Conservation (phyloP, 2,888 invertebrate species). For the Sinohyriopsis cumingii region DNA sequence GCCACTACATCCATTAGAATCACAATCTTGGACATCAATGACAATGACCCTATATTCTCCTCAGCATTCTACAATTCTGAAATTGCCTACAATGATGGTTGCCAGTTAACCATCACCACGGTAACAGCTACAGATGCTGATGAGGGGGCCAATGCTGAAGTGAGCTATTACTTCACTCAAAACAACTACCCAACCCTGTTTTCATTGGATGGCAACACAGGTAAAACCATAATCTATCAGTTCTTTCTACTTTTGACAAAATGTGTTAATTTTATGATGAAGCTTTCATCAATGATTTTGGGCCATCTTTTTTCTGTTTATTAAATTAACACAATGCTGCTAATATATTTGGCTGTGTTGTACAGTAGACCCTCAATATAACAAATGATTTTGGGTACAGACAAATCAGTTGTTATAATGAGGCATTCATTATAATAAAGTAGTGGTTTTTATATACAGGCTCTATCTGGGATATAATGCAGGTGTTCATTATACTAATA, state of each 20-base stretch:
- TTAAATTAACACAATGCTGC: too few relatives aligned
- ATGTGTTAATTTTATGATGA: too few relatives aligned
- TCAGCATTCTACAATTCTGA: conserved; percentile 55
- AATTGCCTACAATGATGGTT: conserved; percentile 51
- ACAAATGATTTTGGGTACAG: too few relatives aligned
- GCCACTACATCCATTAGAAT: conserved; percentile 81
- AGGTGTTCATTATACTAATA: too few relatives aligned
- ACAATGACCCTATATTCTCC: conserved; percentile 53
- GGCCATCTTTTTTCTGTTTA: too few relatives aligned
- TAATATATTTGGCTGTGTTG: too few relatives aligned
- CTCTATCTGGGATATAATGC: too few relatives aligned
- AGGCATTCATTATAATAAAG: too few relatives aligned
- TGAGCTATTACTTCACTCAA: conserved; percentile 42
- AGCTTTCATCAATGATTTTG: too few relatives aligned
- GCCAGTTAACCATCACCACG: conserved; percentile 44
- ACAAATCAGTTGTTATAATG: too few relatives aligned
- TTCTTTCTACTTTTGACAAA: background rate
- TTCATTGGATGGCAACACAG: conserved; percentile 35
- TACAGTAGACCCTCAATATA: too few relatives aligned
- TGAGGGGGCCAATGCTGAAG: conserved; percentile 47
- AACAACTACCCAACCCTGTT: conserved; percentile 47
- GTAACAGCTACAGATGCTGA: conserved; percentile 61
- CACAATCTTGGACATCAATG: conserved; percentile 53
- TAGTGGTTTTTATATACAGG: too few relatives aligned
- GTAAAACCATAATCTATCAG: conserved; percentile 18